Evolutionary conservation across 2,888 invertebrate genomes (phyloP), one percentile per base, ranked within the genome.

Genomic region (Thysanoteuthis rhombus): DNA sequence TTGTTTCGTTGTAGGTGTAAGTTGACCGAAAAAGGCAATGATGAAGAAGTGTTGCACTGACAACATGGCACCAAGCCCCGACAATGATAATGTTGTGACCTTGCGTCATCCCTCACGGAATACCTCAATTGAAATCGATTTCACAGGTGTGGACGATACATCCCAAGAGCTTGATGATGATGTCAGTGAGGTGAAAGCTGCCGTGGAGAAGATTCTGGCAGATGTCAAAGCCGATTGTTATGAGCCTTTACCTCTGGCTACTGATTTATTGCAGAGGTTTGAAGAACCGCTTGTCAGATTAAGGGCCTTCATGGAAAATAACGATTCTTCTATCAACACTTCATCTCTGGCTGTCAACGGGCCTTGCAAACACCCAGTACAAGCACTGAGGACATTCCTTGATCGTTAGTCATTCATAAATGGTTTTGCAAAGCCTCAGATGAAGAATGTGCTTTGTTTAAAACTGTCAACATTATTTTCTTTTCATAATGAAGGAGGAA

Each of bases 331-430:
- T 16, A 40, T 39, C 42, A 92, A 92, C 39, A 92, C 42, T 45
- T 42, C 92, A 10, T n/a, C 92, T 19, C 32, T 45, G n/a, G 92
- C 92, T 28, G 92, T 92, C 45, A 92, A 92, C 32, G 92, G 92
- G 22, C 92, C 92, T 10, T 92, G 92, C 45, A 92, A 42, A 28
- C n/a, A 92, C 32, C 92, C 92, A 2, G 45, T 92, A 22, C 92
- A 92, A 40, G 92, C 92, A 19, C 25, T 92, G 92, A 92, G 92
- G 12, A 45, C 92, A 40, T 92, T 92, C n/a, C 92, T 92, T 32
- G 92, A 42, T 92, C 92, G 92, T 42, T 92, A 92, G 39, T n/a
- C n/a, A 12, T 36, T 75, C n/a, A n/a, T 75, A 75, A 75, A 36
- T 16, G 16, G 0, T 75, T n/a, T 75, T 75, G 12, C n/a, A n/a